phyloP scores from a whole-genome alignment of 1,140 invertebrate genomes.

The Pseudomyrmex flavicornis region DNA sequence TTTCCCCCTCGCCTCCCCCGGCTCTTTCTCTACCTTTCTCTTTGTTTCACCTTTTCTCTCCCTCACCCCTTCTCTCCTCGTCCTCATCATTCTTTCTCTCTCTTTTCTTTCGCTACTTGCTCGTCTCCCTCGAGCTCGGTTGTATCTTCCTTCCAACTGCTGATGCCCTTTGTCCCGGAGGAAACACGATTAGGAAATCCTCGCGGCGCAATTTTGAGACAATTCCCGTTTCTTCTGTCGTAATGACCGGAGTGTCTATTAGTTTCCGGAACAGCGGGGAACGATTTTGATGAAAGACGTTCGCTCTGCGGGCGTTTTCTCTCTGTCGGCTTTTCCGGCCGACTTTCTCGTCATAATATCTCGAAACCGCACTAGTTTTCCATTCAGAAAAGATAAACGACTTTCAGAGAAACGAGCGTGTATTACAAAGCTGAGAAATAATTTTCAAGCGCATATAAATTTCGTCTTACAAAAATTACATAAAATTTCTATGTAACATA shows the following conservation, averaged over 20 bases:
- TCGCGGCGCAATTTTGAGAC: constrained; percentile 70
- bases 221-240: constrained; percentile 75
- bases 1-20: constrained; percentile 21
- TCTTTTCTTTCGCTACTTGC: constrained; percentile 38
- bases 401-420: neutral
- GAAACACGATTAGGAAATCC: constrained; percentile 74
- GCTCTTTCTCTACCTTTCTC: constrained; percentile 30
- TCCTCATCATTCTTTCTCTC: constrained; percentile 15
- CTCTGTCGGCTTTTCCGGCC: neutral
- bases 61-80: neutral
- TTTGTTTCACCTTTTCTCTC: constrained; percentile 43
- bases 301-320: constrained; percentile 62
- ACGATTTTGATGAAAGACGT: constrained; percentile 69
- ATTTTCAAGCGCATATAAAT: too few relatives aligned
- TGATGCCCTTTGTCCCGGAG: constrained; percentile 63
- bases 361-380: neutral
- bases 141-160: constrained; percentile 1
- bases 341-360: constrained; percentile 13
- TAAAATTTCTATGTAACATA: neutral
- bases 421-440: neutral
- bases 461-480: neutral
- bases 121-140: neutral
- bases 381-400: neutral
- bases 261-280: constrained; percentile 69
- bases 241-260: constrained; percentile 73